Conservation (phyloP, 2,797 vertebrate genomes). For the Pseudochirops cupreus region DNA sequence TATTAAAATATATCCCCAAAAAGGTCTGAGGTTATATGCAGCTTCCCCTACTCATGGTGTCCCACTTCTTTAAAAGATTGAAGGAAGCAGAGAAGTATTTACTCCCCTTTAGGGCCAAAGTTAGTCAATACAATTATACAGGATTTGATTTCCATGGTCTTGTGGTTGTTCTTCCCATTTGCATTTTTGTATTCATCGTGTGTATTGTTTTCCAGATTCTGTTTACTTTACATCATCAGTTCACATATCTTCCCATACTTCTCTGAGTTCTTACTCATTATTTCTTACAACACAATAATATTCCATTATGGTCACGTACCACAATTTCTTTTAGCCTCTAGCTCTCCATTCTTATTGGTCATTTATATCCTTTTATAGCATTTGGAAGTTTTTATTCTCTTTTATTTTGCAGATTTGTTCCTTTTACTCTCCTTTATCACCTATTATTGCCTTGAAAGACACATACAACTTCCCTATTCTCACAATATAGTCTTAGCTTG, state of each 20-base stretch:
- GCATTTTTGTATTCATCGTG: background rate
- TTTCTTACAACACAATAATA: background rate
- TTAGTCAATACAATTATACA: background rate
- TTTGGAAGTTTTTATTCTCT: background rate
- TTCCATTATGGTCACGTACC: background rate
- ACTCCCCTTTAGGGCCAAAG: background rate
- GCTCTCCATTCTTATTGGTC: background rate
- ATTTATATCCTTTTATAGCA: background rate
- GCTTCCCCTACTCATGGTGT: background rate
- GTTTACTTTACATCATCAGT: background rate
- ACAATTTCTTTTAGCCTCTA: background rate
- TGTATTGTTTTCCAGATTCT: background rate
- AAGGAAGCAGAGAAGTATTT: background rate
- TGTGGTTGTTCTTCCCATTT: background rate
- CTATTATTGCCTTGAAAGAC: background rate
- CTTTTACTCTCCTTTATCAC: background rate
- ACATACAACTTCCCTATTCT: background rate
- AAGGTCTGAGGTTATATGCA: background rate
- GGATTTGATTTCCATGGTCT: background rate
- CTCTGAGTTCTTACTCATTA: background rate
- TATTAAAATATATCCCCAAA: background rate
- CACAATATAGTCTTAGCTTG: background rate
- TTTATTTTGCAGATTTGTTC: background rate
- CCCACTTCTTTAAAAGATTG: background rate
- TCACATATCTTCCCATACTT: background rate